Base-by-base conservation (phyloP, 2,888 invertebrate genomes). In the Smittia aterrima region DNA sequence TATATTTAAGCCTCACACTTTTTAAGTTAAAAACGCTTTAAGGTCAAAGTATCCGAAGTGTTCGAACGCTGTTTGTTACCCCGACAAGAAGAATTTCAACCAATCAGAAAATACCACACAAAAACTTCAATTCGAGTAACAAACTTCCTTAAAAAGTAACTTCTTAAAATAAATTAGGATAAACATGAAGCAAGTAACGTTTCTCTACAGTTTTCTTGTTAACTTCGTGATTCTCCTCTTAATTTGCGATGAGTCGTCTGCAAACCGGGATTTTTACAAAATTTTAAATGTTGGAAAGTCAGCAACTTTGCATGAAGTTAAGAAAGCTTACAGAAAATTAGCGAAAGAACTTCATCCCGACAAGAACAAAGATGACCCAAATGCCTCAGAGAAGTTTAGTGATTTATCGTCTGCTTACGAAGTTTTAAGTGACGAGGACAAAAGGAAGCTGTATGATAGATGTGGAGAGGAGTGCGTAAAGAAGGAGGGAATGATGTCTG, bases 281-380 rank as follows among this genome's bases (percentile, higher is more conserved):
- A 97, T 98, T 80, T 87, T 98, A 76, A 93, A 93, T 77, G 90
- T 98, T 75, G 85, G 91, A 67, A 90, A 89, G 81, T 89, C 88
- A 78, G 98, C 99, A 18, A 93, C 87, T 79, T 89, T 91, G 75
- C 95, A 98, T 85, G 93, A 97, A 83, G 94, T 99, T 75, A 99
- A 99, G 83, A 98, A 98, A 85, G 97, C 98, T 58, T 99, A 98
- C 83, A 87, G 98, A 80, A 92, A 91, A 79, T 83, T 96, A 83
- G 99, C 99, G 20, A 98, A 96, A 85, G 95, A 96, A 82, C 84
- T 96, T 76, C 99, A 99, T 87, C 99, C 99, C 13, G 99, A 99
- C 80, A 97, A 96, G 82, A 98, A 99, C 82, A 90, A 90, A 81
- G 92, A 93, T 82, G 98, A 99, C 84, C 94, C 96, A 0, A 88